These are phyloP conservation scores for Eristalis arbustorum DNA, from an alignment of 2,888 invertebrate genomes.

Conservation along the genomic window DNA sequence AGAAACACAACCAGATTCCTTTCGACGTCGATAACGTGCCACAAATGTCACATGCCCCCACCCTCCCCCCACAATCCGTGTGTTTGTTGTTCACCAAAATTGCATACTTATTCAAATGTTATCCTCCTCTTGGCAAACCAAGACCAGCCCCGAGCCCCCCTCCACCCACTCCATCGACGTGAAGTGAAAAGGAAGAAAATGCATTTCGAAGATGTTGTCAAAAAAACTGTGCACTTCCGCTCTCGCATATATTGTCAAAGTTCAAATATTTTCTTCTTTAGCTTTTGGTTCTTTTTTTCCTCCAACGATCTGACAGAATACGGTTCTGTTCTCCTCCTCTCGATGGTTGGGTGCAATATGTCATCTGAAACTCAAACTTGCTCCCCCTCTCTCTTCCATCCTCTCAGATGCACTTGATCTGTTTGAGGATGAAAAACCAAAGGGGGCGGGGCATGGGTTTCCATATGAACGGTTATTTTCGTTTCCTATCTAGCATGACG, in stretches of 20 bases:
- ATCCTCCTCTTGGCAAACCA: slow-evolving; percentile 3
- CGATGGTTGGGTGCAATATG: slow-evolving; percentile 35
- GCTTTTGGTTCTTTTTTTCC: not conserved
- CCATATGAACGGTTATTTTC: slow-evolving; percentile 22
- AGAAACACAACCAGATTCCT: not conserved
- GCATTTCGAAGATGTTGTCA: slow-evolving; percentile 11
- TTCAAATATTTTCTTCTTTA: slow-evolving; percentile 35
- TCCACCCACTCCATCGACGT: not conserved
- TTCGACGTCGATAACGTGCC: slow-evolving; percentile 1
- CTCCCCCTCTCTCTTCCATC: not conserved
- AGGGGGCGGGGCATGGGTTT: not conserved
- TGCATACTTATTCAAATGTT: slow-evolving; percentile 64
- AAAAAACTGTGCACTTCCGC: slow-evolving; percentile 6
- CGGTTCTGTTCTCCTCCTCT: not conserved
- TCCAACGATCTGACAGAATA: too few relatives aligned
- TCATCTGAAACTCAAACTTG: slow-evolving; percentile 12
- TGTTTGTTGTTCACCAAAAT: slow-evolving; percentile 51
- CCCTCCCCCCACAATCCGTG: not conserved
- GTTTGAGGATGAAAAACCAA: slow-evolving; percentile 19
- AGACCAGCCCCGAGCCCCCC: not conserved
- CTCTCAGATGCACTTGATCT: slow-evolving; percentile 42
- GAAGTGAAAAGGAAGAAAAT: not conserved
- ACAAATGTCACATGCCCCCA: not conserved
- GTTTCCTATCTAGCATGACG: slow-evolving; percentile 3
- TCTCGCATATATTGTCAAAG: slow-evolving; percentile 40